phyloP scores from a whole-genome alignment of 2,888 invertebrate genomes.

The Halictus quadricinctus region DNA sequence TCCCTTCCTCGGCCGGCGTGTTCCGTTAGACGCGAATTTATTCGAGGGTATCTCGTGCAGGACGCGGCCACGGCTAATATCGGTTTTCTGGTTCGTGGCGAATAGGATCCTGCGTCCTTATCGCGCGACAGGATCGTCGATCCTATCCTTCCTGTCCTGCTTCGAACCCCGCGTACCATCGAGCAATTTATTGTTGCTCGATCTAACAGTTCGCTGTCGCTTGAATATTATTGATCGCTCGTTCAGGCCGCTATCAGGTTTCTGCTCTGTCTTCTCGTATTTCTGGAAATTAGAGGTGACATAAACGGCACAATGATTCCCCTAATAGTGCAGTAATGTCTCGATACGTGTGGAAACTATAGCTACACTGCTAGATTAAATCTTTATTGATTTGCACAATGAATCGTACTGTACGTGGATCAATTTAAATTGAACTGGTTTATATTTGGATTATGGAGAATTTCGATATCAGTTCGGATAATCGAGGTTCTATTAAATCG shows the following conservation, averaged over 20 bases:
- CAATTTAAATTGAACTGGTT: too few species aligned
- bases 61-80: background rate
- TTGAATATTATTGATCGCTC: background rate
- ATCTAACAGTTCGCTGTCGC: background rate
- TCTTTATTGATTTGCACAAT: too few species aligned
- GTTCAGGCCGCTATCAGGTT: background rate
- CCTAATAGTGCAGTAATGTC: too few species aligned
- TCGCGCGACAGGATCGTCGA: slow-evolving; percentile 3
- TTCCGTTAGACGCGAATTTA: slow-evolving; percentile 66
- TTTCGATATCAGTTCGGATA: too few species aligned
- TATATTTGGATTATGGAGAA: too few species aligned
- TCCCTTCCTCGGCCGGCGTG: slow-evolving; percentile 26
- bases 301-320: background rate
- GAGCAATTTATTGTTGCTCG: background rate
- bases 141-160: background rate
- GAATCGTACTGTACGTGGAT: too few species aligned
- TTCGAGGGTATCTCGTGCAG: slow-evolving; percentile 38
- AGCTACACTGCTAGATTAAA: too few species aligned
- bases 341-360: too few species aligned
- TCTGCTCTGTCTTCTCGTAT: background rate
- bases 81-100: background rate
- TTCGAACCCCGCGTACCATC: background rate
- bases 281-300: background rate
- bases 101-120: background rate
- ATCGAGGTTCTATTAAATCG: too few species aligned